Conservation (phyloP, 2,888 invertebrate species). For the Strigamia maritima region DNA sequence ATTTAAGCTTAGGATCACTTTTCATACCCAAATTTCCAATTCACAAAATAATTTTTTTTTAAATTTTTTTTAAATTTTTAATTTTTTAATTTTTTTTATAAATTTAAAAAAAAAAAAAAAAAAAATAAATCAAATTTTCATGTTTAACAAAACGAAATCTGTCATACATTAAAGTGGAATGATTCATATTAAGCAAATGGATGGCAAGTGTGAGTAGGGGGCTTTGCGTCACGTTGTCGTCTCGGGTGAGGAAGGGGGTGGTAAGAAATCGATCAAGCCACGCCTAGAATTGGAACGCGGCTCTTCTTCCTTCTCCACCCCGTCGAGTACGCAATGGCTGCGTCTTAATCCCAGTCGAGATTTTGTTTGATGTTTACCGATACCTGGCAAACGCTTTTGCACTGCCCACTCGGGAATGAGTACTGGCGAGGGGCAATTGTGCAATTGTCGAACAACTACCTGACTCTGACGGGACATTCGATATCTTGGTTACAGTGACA, state of each 20-base stretch:
- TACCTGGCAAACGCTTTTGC: slow-evolving; percentile 16
- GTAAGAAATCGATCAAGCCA: slow-evolving; percentile 21
- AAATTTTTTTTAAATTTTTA: too few relatives aligned
- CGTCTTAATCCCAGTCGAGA: slow-evolving; percentile 16
- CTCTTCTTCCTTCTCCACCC: background rate
- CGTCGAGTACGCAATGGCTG: background rate
- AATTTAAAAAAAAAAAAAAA: too few relatives aligned
- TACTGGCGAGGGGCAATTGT: background rate
- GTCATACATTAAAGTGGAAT: slow-evolving; percentile 7
- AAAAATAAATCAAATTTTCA: background rate
- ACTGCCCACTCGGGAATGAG: slow-evolving; percentile 6
- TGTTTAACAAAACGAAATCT: slow-evolving; percentile 17
- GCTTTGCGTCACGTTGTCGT: slow-evolving; percentile 6
- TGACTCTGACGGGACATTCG: background rate
- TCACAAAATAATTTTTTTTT: too few relatives aligned
- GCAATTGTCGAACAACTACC: background rate
- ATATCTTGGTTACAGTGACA: background rate
- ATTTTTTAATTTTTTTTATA: too few relatives aligned
- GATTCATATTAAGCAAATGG: slow-evolving; percentile 17
- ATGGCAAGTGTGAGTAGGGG: background rate
- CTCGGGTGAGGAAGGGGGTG: background rate
- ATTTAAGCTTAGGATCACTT: too few relatives aligned
- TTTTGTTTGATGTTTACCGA: slow-evolving; percentile 27
- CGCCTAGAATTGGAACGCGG: slow-evolving; percentile 21
- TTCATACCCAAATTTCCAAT: too few relatives aligned